These are phyloP conservation scores for Bicyclus anynana DNA, from an alignment of 1,140 invertebrate species.

Conservation along the genomic window DNA sequence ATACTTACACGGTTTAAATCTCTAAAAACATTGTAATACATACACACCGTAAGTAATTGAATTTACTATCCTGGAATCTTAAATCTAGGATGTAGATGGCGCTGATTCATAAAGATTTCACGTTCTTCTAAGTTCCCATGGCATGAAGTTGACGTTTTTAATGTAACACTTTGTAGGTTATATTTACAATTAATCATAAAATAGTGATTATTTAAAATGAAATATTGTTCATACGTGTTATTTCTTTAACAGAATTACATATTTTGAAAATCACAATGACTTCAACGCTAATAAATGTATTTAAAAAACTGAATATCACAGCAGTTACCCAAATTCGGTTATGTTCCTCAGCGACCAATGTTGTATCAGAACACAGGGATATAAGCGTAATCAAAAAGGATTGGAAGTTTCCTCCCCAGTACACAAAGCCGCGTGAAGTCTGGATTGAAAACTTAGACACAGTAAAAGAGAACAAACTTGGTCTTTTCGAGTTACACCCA, in stretches of 20 bases:
- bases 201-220: too few species aligned
- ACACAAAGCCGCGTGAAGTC: conserved; percentile 84
- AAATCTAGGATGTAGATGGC: too few species aligned
- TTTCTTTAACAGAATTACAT: neutral
- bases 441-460: conserved; percentile 95
- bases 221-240: neutral
- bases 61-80: too few species aligned
- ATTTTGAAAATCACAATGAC: conserved; percentile 34
- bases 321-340: conserved; percentile 42
- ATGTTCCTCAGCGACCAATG: conserved; percentile 30
- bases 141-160: too few species aligned
- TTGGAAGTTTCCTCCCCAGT: conserved; percentile 72
- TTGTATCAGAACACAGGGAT: conserved; percentile 24
- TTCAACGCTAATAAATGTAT: conserved; percentile 51
- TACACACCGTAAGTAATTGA: too few species aligned
- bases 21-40: too few species aligned
- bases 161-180: too few species aligned
- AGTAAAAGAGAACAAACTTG: conserved; percentile 87
- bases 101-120: too few species aligned
- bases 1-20: too few species aligned
- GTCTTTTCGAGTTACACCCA: conserved; percentile 92
- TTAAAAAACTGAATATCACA: conserved; percentile 54
- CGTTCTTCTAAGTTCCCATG: too few species aligned
- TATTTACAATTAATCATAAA: too few species aligned
- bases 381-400: conserved; percentile 62